phyloP scores from a whole-genome alignment of 2,797 vertebrate species.

The Avahi laniger region DNA sequence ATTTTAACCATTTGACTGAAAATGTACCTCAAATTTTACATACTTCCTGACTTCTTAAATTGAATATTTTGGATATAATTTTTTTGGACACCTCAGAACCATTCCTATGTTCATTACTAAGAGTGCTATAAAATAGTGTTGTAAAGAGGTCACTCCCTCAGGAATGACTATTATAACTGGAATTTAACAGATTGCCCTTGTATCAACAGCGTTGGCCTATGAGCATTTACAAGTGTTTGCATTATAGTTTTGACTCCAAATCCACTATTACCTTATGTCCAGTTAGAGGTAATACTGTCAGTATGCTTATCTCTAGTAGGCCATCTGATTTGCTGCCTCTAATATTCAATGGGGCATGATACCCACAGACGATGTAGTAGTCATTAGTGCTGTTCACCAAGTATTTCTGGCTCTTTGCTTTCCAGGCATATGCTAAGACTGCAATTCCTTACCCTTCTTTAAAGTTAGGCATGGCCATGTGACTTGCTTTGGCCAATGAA shows the following conservation, averaged over 20 bases:
- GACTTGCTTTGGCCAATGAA: too few relatives aligned
- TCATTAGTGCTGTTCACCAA: neutral
- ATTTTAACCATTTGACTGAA: conserved; percentile 8
- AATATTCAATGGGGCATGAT: neutral
- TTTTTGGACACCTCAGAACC: neutral
- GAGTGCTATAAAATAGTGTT: neutral
- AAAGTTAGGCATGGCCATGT: too few relatives aligned
- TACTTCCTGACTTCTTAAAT: neutral
- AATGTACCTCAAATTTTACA: conserved; percentile 19
- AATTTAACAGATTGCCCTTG: neutral
- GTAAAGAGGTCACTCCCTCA: neutral
- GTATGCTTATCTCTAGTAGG: neutral
- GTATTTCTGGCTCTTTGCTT: too few relatives aligned
- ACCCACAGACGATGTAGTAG: neutral
- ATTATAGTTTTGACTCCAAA: neutral
- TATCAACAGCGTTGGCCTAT: neutral
- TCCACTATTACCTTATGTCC: neutral
- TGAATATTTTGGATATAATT: neutral
- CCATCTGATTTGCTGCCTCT: neutral
- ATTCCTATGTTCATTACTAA: neutral
- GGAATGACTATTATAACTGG: neutral
- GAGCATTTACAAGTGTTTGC: neutral
- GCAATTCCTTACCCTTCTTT: too few relatives aligned
- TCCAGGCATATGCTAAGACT: too few relatives aligned
- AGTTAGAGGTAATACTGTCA: neutral